Base-by-base conservation (phyloP, 2,797 vertebrate species). In the Tenualosa thibaudeaui region DNA sequence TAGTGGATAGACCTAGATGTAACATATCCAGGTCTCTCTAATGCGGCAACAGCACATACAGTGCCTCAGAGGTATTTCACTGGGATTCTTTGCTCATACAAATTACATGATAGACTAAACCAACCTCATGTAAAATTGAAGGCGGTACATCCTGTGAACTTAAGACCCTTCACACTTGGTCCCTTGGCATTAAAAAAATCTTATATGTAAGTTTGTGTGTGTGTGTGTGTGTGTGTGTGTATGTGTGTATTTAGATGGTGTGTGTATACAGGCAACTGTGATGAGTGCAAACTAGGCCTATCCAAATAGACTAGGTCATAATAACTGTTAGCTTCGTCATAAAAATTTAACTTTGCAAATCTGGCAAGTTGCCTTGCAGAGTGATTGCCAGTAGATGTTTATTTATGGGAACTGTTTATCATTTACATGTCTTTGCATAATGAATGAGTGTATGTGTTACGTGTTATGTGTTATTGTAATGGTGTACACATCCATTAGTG, bases 371-470 rank as follows among this genome's bases (percentile, higher is more conserved):
- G 68, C 26, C 37, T 10, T 40, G 9, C 17, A 19, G 26, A 15
- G 10, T 37, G 10, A 84, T 92, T 93, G 86, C n/a, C 56, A 81
- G 62, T 37, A 26, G 46, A 12, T 26, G 24, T 83, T 13, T 56
- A 15, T 58, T 22, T 50, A 60, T 56, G 19, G 31, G 51, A 40
- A 17, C 26, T 26, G 31, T 31, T 43, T 40, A 19, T 43, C 19
- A 26, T 40, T 40, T 5, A 6, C 15, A 75, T 75, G 68, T 75
- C 56, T 60, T 26, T 68, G 31, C 26, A 71, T 24, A 13, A 37
- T 68, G 62, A 12, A 31, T 37, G 53, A 68, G 46, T 68, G 62
- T 68, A 68, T 37, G 12, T 68, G 31, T 31, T 31, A 31, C 1
- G 31, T 31, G 31, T 31, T 31, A 31, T 31, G 31, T 31, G 31